These are phyloP conservation scores for Ptychochromis oligacanthus DNA, from an alignment of 2,113 vertebrate species.

Conservation along the genomic window DNA sequence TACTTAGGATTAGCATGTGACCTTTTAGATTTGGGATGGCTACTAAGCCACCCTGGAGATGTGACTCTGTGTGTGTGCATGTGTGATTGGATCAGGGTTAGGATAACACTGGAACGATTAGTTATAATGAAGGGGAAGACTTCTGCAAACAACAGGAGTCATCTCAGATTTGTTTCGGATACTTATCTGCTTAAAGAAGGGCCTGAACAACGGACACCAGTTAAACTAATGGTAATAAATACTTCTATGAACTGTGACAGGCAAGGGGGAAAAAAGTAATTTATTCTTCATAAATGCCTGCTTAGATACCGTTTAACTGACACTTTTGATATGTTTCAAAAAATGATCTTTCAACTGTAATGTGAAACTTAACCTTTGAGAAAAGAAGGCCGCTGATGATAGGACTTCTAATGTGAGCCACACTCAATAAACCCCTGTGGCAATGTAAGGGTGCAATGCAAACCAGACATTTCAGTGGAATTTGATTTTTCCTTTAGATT, in stretches of 20 bases:
- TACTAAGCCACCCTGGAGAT: neutral
- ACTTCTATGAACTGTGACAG: neutral
- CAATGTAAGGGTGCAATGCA: neutral
- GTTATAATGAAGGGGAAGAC: slow-evolving; percentile 1
- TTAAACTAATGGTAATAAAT: neutral
- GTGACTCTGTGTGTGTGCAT: neutral
- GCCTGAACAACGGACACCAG: slow-evolving; percentile 29
- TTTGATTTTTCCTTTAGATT: neutral
- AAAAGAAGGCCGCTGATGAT: neutral
- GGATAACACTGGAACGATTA: slow-evolving; percentile 24
- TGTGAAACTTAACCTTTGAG: neutral
- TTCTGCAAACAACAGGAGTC: slow-evolving; percentile 40
- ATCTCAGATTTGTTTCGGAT: slow-evolving; percentile 42
- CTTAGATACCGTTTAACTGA: neutral
- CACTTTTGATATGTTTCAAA: neutral
- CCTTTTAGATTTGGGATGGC: neutral
- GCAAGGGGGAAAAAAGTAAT: neutral
- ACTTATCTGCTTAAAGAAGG: slow-evolving; percentile 32
- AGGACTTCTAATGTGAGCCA: neutral
- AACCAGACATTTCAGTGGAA: neutral
- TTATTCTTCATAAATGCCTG: neutral
- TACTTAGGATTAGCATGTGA: slow-evolving; percentile 3
- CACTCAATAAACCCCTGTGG: neutral
- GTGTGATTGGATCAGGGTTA: neutral
- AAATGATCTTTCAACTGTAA: neutral